Evolutionary conservation across 2,113 vertebrate species (phyloP).

Genomic region (Centrocercus urophasianus): DNA sequence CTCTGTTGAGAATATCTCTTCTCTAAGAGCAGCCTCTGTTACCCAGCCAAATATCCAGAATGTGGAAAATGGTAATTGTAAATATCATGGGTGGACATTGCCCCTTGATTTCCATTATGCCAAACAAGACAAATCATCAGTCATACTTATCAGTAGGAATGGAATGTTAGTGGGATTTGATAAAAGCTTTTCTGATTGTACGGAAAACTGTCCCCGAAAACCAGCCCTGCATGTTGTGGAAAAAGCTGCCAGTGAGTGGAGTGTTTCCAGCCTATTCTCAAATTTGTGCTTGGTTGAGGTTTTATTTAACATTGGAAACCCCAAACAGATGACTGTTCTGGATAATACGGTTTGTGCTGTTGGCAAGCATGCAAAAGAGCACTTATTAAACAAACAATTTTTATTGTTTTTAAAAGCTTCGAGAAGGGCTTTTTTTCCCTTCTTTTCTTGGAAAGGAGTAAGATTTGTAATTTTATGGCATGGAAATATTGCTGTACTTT

Average conservation of each 20-base stretch:
- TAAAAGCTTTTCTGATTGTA: background rate
- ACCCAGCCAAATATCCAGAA: background rate
- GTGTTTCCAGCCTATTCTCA: conserved; percentile 39
- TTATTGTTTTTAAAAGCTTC: conserved; percentile 65
- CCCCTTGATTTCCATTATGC: background rate
- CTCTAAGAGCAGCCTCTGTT: background rate
- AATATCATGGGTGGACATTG: background rate
- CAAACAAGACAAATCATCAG: background rate
- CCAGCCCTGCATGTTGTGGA: background rate
- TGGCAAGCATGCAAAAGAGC: conserved; percentile 57
- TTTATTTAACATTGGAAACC: conserved; percentile 56
- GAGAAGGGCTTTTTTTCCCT: background rate
- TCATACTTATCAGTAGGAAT: background rate
- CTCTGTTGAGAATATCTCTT: background rate
- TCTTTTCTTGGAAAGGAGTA: conserved; percentile 39
- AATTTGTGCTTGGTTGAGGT: conserved; percentile 42
- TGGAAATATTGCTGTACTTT: background rate
- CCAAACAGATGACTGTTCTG: conserved; percentile 55
- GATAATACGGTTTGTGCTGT: conserved; percentile 36
- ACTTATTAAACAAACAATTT: conserved; percentile 71
- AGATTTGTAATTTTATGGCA: conserved; percentile 9
- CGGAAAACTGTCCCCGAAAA: background rate
- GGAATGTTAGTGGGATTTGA: background rate
- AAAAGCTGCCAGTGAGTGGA: background rate
- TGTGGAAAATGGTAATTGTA: background rate